Percentiles rank a stretch among this genome's conserved stretches.
These are phyloP conservation scores for Cladopsammia gracilis DNA, from an alignment of 64 coral and sea anemone genomes.

Conservation along the genomic window DNA sequence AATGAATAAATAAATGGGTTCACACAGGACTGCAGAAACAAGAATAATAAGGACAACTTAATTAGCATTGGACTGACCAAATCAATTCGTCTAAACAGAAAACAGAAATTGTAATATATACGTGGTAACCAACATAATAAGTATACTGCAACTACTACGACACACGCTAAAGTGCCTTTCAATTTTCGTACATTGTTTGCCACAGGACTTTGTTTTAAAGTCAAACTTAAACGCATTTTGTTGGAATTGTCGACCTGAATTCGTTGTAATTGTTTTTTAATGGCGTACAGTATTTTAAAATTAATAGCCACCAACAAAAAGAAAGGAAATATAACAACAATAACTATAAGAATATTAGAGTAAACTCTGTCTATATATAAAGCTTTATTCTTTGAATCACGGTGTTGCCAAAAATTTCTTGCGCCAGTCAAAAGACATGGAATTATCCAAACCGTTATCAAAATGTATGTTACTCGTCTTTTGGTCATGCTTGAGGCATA, in stretches of 20 bases:
- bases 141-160: slow-evolving; percentile 14
- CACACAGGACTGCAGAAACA: slow-evolving; percentile 35
- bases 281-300: too few species aligned
- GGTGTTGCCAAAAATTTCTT: not conserved
- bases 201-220: too few species aligned
- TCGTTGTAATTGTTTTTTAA: too few species aligned
- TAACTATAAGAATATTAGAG: too few species aligned
- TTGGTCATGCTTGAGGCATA: slow-evolving; percentile 47
- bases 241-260: too few species aligned
- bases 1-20: slow-evolving; percentile 67
- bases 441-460: not conserved
- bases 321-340: too few species aligned
- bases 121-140: slow-evolving; percentile 59
- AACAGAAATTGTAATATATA: slow-evolving; percentile 9
- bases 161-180: slow-evolving; percentile 42
- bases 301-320: too few species aligned
- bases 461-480: not conserved
- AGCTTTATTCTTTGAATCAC: not conserved
- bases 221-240: too few species aligned
- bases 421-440: too few species aligned
- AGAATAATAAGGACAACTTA: slow-evolving; percentile 24
- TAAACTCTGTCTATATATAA: too few species aligned
- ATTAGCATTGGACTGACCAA: not conserved
- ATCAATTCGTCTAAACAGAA: not conserved
- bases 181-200: not conserved